Percentiles rank a stretch among this genome's conserved stretches.
These are phyloP conservation scores for Arizona elegans DNA, from an alignment of 2,113 vertebrate species.

Conservation along the genomic window DNA sequence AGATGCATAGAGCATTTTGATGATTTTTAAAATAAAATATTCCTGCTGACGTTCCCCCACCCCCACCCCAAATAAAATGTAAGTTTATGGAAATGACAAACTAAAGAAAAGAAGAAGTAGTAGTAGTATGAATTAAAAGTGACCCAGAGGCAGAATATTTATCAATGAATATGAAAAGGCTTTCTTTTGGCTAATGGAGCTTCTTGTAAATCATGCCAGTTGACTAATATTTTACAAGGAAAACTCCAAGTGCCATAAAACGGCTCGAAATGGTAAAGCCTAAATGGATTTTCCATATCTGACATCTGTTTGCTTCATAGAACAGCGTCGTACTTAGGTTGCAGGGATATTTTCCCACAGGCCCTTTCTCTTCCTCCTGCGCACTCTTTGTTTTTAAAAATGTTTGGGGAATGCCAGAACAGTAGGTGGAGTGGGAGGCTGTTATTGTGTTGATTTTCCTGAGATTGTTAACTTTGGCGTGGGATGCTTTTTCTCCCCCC, in stretches of 20 bases:
- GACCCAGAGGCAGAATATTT: not conserved
- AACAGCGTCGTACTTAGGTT: not conserved
- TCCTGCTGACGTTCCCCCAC: not conserved
- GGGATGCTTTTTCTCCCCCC: conserved; percentile 39
- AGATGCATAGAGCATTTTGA: not conserved
- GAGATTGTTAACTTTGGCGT: conserved; percentile 64
- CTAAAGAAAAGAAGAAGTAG: not conserved
- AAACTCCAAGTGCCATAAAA: not conserved
- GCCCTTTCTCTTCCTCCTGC: conserved; percentile 37
- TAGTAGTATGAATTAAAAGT: not conserved
- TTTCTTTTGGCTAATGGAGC: not conserved
- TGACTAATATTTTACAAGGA: not conserved
- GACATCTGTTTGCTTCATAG: not conserved
- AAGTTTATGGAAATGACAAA: not conserved
- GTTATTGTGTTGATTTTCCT: conserved; percentile 74
- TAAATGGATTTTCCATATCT: not conserved
- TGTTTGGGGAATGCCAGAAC: conserved; percentile 40
- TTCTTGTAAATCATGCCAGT: not conserved
- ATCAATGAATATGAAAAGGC: not conserved
- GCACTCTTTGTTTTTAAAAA: conserved; percentile 38
- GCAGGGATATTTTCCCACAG: conserved; percentile 42
- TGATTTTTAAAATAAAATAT: not conserved
- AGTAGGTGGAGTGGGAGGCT: conserved; percentile 68
- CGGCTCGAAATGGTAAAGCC: not conserved
- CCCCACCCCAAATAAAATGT: not conserved